phyloP scores from a whole-genome alignment of 1,140 invertebrate species.

The Scaptodrosophila lebanonensis region DNA sequence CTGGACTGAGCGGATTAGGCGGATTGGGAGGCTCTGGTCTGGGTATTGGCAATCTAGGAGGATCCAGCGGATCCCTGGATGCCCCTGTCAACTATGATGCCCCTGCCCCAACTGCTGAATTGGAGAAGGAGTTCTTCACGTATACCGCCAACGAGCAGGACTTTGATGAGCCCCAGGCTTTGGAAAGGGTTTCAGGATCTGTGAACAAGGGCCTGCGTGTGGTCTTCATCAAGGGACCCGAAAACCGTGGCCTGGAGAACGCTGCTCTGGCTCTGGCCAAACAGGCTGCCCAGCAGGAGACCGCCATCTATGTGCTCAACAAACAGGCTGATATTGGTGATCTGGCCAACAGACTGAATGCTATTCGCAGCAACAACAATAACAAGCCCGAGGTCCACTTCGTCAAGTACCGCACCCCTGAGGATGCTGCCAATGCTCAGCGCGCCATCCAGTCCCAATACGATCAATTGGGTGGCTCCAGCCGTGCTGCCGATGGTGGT shows the following conservation, averaged over 20 bases:
- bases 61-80: constrained; percentile 22
- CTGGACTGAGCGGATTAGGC: constrained; percentile 1
- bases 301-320: constrained; percentile 50
- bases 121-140: constrained; percentile 62
- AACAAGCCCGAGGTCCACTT: constrained; percentile 54
- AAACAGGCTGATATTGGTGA: constrained; percentile 43
- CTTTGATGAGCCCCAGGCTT: constrained; percentile 47
- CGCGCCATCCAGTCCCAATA: constrained; percentile 50
- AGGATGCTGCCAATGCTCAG: constrained; percentile 54
- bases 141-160: constrained; percentile 54
- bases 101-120: constrained; percentile 50
- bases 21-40: no score
- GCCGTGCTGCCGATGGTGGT: constrained; percentile 44
- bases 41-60: no score
- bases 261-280: constrained; percentile 57
- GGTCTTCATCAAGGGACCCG: constrained; percentile 70
- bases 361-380: constrained; percentile 28
- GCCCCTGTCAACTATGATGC: constrained; percentile 46
- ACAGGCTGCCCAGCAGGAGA: constrained; percentile 48
- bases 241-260: constrained; percentile 61
- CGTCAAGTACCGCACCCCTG: constrained; percentile 52
- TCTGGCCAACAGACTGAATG: constrained; percentile 39
- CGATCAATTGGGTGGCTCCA: constrained; percentile 43
- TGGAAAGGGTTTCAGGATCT: constrained; percentile 34
- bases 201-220: constrained; percentile 61